Evolutionary conservation across 2,888 invertebrate species (phyloP).

Genomic region (Bruchidius siliquastri): DNA sequence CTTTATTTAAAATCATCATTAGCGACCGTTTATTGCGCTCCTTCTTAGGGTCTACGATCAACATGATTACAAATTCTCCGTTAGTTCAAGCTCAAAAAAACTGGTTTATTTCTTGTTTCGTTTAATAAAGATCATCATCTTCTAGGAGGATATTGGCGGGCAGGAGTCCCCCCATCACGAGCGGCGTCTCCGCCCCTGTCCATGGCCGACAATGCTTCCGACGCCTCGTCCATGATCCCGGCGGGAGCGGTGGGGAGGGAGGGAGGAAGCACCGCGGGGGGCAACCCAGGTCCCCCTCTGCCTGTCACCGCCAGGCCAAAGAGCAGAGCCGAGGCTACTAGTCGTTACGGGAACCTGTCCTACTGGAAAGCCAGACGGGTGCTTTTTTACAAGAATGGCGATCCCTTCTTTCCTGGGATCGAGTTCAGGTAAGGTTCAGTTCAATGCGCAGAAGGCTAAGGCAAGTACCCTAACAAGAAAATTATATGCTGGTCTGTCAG

Average conservation of each 20-base stretch:
- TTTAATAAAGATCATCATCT: no score
- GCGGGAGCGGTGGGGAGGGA: slow-evolving; percentile 42
- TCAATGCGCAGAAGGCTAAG: no score
- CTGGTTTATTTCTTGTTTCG: no score
- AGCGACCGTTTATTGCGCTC: no score
- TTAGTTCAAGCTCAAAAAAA: no score
- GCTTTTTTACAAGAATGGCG: slow-evolving; percentile 90
- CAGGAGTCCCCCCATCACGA: slow-evolving; percentile 51
- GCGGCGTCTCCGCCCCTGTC: slow-evolving; percentile 44
- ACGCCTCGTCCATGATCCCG: slow-evolving; percentile 55
- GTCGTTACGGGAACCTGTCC: slow-evolving; percentile 68
- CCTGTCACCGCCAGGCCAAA: slow-evolving; percentile 53
- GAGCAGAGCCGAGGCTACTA: slow-evolving; percentile 44
- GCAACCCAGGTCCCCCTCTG: slow-evolving; percentile 34
- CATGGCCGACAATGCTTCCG: slow-evolving; percentile 57
- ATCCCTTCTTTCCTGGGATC: slow-evolving; percentile 85
- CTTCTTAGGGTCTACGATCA: no score
- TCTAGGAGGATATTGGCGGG: slow-evolving; percentile 49
- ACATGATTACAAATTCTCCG: no score
- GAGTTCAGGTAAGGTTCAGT: slow-evolving; percentile 65
- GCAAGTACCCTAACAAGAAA: no score
- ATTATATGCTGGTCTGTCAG: no score
- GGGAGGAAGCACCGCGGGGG: background rate
- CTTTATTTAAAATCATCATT: no score
- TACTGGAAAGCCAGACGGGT: slow-evolving; percentile 85